Base-by-base conservation (phyloP, 1,140 invertebrate genomes). In the Leucophenga varia region DNA sequence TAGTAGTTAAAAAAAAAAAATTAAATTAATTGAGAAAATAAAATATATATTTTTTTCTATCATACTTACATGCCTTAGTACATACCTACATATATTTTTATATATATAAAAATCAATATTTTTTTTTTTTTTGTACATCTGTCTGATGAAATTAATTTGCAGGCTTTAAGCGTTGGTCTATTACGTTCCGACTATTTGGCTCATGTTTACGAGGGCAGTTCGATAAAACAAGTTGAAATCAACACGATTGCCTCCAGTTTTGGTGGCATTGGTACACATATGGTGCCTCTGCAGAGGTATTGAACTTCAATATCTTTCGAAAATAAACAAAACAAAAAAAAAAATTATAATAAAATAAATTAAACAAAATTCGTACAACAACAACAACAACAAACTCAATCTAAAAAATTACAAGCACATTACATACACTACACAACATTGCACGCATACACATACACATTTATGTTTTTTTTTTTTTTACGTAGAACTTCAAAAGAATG, bases 121-220 rank as follows among this genome's bases (percentile, higher is more conserved):
- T 61, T 38, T 3, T 46, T 46, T 30, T 46, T 16, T 46, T 22
- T 46, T 31, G 28, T 14, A 37, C 10, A 16, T 37, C 53, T 61
- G 61, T 64, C 61, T 56, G 67, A 63, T 51, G 59, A 65, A 57
- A 55, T 61, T 61, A 59, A 63, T 75, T n/a, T 75, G 52, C 72
- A 75, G 72, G 67, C 64, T 52, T 55, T 75, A 57, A 76, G 72
- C 74, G 74, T 87, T 60, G 86, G 86, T 52, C 77, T 89, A 55
- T 79, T 88, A 57, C 81, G 87, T 60, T 88, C 86, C 43, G 87
- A 89, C 80, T 89, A 89, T 78, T 82, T 89, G 80, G 78, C 85
- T 75, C 81, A 88, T 64, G 65, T 72, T 44, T 74, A 73, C 43
- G 78, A 79, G 52, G 65, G 64, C 52, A 81, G 82, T 76, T 72